These are phyloP conservation scores for Chloropsis hardwickii DNA, from an alignment of 2,113 vertebrate genomes.

Conservation along the genomic window DNA sequence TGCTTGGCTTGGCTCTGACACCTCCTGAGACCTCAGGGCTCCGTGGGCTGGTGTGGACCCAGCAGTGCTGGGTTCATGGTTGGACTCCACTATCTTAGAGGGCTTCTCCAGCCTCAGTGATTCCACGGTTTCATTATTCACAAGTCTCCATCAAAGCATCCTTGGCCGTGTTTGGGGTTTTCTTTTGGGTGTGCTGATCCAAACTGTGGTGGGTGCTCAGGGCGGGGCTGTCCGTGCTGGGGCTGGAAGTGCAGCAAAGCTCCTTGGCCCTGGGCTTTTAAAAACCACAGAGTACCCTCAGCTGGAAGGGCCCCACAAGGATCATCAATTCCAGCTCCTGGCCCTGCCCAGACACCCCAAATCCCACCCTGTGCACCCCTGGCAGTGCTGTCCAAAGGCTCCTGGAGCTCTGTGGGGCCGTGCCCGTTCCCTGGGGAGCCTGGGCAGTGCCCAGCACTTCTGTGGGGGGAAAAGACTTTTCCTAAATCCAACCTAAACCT, in stretches of 20 bases:
- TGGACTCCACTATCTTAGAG: not conserved
- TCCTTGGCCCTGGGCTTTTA: not conserved
- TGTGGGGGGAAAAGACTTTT: too few species aligned
- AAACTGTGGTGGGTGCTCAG: not conserved
- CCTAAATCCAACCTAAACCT: not conserved
- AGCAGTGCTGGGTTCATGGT: not conserved
- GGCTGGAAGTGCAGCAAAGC: not conserved
- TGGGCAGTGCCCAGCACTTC: not conserved
- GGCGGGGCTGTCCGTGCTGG: rapidly evolving
- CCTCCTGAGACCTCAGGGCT: not conserved
- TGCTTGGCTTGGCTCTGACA: rapidly evolving
- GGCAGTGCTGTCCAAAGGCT: not conserved
- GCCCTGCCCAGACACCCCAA: not conserved
- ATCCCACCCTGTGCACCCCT: not conserved
- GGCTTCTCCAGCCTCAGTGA: not conserved
- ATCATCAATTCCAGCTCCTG: rapidly evolving
- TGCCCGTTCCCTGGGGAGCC: not conserved
- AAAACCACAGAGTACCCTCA: not conserved
- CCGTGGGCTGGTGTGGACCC: not conserved
- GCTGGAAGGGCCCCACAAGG: not conserved
- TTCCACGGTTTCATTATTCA: not conserved
- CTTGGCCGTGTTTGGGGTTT: not conserved
- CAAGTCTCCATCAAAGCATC: not conserved
- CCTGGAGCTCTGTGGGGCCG: not conserved
- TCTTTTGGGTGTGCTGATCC: not conserved